Conservation (phyloP, 2,797 vertebrate genomes). For the Hydrolagus colliei region DNA sequence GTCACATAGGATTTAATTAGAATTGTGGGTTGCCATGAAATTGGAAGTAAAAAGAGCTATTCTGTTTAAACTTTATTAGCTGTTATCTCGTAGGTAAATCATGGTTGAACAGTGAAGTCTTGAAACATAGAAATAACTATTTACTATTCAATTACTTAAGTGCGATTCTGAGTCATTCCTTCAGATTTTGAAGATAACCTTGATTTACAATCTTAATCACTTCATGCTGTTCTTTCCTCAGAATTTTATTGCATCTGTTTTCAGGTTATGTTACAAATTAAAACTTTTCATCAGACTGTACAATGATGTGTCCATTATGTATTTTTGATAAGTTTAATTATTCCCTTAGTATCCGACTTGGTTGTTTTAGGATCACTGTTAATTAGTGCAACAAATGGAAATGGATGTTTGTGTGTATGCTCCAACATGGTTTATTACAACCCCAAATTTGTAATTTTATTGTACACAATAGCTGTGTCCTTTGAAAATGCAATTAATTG, state of each 20-base stretch:
- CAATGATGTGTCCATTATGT: background rate
- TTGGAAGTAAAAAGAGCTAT: conserved; percentile 24
- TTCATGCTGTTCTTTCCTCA: background rate
- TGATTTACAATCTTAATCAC: background rate
- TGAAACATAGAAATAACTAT: conserved; percentile 26
- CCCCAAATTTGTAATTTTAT: background rate
- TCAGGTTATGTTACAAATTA: background rate
- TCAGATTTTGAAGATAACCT: conserved; percentile 5
- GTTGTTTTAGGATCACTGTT: background rate
- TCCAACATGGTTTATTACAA: background rate
- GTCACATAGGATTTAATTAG: conserved; percentile 21
- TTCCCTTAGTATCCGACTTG: background rate
- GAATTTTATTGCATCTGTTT: background rate
- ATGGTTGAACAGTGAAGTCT: background rate
- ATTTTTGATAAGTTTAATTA: background rate
- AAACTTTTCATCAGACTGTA: background rate
- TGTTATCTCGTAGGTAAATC: conserved; percentile 31
- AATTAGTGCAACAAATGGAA: conserved; percentile 31
- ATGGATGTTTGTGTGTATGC: conserved; percentile 11
- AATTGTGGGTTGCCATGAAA: conserved; percentile 16
- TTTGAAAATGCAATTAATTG: background rate
- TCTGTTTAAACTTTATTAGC: conserved; percentile 14
- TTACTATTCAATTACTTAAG: conserved; percentile 18
- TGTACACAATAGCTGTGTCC: background rate
- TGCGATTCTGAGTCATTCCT: background rate